These are phyloP conservation scores for Eucera pruinosa DNA, from an alignment of 2,888 invertebrate genomes.

Conservation along the genomic window DNA sequence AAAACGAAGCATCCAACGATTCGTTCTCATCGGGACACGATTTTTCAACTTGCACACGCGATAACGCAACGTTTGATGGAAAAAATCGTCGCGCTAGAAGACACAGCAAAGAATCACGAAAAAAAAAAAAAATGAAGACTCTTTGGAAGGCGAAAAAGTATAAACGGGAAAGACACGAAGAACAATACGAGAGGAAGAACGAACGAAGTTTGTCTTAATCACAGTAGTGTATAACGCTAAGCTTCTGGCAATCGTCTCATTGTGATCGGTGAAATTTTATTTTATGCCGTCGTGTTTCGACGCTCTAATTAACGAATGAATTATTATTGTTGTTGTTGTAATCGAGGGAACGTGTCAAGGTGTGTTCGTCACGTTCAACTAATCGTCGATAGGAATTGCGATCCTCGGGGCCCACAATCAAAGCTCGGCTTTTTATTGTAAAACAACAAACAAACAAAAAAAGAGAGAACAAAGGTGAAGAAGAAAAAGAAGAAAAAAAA, in stretches of 20 bases:
- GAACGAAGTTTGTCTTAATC: constrained; percentile 21
- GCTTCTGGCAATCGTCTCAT: constrained; percentile 49
- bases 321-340: constrained; percentile 28
- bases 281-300: constrained; percentile 37
- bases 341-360: background rate
- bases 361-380: background rate
- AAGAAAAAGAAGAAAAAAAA: background rate
- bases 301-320: constrained; percentile 29
- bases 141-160: no score
- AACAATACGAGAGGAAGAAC: background rate
- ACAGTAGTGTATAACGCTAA: constrained; percentile 55
- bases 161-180: background rate
- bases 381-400: constrained; percentile 37
- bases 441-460: background rate
- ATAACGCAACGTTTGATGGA: no score
- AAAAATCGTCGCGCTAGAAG: background rate
- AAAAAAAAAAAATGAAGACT: no score
- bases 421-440: constrained; percentile 48
- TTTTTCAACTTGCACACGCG: background rate
- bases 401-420: constrained; percentile 22
- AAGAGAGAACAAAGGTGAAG: background rate
- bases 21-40: constrained; percentile 10
- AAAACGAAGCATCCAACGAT: constrained; percentile 7
- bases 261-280: constrained; percentile 53
- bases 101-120: no score